Evolutionary conservation across 2,888 invertebrate species (phyloP), one percentile per base, ranked within the genome.

Genomic region (Cephus sareptanus): DNA sequence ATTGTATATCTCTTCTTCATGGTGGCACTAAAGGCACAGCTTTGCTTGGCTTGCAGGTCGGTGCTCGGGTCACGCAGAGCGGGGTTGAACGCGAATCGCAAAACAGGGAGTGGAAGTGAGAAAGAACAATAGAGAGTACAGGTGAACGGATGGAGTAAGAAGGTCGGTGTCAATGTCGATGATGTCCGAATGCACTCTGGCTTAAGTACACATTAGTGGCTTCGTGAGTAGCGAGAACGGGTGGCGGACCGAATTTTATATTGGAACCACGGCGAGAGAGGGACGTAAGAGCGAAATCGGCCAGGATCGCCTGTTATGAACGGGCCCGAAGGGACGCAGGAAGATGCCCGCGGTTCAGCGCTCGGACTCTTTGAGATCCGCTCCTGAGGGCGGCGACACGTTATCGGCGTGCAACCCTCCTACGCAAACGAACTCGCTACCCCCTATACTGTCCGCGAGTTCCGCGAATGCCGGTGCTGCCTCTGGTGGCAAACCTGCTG

Each of bases 341-440:
- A 92, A 91, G 91, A 93, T 93, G 93, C 93, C 93, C 89, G 93
- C 93, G 91, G 92, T 93, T 87, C 92, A 92, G 89, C 92, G 93
- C 86, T 92, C 93, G 89, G 93, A 93, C 86, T 93, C 93, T 83
- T 92, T 90, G 85, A 90, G 89, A 83, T 86, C 86, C 78, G 85
- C 85, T 77, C 82, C 82, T 80, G 86, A 83, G 81, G 86, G 82
- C 71, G 82, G 83, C 30, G 78, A 37, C 23, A 33, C 35, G 11
- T 34, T 71, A 31, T 71, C 71, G 80, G 79, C 83, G 79, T 83
- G 82, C 80, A 85, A 81, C 81, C 79, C 82, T 83, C 79, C 85
- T 81, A 79, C 81, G 79, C 83, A 82, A 83, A 75, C 81, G 80
- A 76, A 84, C 81, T 77, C 84, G 79, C 80, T 81, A 80, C 79